Percentiles rank a stretch among this genome's conserved stretches.
phyloP scores from a whole-genome alignment of 1,140 invertebrate species.

The Sinonovacula constricta region DNA sequence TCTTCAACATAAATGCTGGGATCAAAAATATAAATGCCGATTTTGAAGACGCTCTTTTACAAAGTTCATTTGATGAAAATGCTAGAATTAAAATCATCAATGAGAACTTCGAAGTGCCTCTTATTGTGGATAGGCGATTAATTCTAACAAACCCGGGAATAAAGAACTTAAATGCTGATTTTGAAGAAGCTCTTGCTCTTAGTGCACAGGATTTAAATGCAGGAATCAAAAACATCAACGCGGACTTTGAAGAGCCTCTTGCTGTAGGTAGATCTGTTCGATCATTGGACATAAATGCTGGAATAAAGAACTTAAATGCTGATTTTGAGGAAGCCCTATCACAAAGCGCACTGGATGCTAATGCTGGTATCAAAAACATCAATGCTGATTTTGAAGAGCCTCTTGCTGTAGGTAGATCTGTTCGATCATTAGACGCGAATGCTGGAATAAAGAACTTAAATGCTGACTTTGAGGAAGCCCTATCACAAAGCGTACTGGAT shows the following conservation, averaged over 20 bases:
- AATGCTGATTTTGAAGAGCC: no score
- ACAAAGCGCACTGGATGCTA: no score
- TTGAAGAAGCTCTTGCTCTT: neutral
- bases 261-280: neutral
- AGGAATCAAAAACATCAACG: slow-evolving; percentile 4
- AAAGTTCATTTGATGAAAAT: neutral
- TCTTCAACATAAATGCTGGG: neutral
- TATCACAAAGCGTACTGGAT: no score
- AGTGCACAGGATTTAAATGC: neutral
- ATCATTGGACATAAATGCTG: neutral
- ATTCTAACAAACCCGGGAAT: neutral
- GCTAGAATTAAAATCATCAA: slow-evolving; percentile 7
- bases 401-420: no score
- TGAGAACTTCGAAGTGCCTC: neutral
- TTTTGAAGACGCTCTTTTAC: neutral
- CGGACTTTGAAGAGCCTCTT: neutral
- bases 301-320: slow-evolving; percentile 1
- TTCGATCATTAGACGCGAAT: no score
- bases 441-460: no score
- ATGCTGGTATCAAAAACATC: no score
- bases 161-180: neutral
- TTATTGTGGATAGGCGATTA: neutral
- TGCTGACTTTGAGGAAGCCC: no score
- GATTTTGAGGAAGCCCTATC: neutral
- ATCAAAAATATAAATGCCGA: neutral